Conservation (phyloP, 1,140 invertebrate genomes). For the Drosophila orosa region DNA sequence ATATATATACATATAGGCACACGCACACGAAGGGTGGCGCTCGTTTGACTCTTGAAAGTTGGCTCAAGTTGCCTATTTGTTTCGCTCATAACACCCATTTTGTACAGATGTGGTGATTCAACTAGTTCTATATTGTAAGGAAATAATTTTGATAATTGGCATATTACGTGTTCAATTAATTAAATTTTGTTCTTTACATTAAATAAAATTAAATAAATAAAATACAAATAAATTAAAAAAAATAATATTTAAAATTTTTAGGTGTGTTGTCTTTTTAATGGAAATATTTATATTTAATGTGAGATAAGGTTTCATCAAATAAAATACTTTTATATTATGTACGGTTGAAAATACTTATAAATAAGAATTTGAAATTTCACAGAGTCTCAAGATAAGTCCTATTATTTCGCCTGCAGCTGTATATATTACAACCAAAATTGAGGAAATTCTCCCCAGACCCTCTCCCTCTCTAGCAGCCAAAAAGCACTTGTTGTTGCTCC, state of each 20-base stretch:
- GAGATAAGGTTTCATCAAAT: no score
- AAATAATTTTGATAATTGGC: not conserved
- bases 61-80: constrained; percentile 75
- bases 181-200: no score
- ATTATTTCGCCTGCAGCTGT: not conserved
- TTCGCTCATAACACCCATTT: constrained; percentile 22
- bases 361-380: not conserved
- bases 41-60: constrained; percentile 69
- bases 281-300: no score
- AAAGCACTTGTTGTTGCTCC: constrained; percentile 55
- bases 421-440: constrained; percentile 1
- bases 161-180: no score
- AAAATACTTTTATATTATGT: not conserved
- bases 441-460: constrained; percentile 14
- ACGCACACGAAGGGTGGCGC: constrained; percentile 35
- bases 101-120: not conserved
- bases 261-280: no score
- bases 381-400: not conserved
- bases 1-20: constrained; percentile 29
- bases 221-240: no score
- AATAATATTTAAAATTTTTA: no score
- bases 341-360: not conserved
- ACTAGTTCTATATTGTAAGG: not conserved
- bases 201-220: no score
- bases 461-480: constrained; percentile 7